phyloP scores from a whole-genome alignment of 2,797 vertebrate genomes.

The Neosilurus mollespiculum region DNA sequence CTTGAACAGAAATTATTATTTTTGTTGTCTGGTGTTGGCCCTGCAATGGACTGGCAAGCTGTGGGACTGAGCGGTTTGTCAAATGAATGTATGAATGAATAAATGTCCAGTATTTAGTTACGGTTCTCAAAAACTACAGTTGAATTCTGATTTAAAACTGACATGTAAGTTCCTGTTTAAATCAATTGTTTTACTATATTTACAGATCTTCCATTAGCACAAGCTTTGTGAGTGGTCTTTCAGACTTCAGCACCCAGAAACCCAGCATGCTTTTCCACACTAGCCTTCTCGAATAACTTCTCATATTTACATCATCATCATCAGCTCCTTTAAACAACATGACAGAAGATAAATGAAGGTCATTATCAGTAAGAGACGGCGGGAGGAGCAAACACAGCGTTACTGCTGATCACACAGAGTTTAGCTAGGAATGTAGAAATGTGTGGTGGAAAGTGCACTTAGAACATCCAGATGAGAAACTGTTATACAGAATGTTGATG shows the following conservation, averaged over 20 bases:
- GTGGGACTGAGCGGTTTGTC: too few relatives aligned
- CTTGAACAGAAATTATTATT: background rate
- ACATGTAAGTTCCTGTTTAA: background rate
- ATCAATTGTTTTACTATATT: background rate
- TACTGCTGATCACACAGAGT: background rate
- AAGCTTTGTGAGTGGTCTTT: background rate
- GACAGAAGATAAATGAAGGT: conserved; percentile 4
- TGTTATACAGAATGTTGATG: background rate
- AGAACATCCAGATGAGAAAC: background rate
- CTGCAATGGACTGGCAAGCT: too few relatives aligned
- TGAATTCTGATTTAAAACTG: background rate
- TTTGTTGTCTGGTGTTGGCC: background rate
- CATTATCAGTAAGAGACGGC: background rate
- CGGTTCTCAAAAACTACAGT: background rate
- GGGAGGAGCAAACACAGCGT: too few relatives aligned
- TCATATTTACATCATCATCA: background rate
- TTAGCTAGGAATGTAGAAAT: background rate
- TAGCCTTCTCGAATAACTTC: background rate
- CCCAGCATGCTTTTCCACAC: background rate
- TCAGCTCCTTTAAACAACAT: conserved; percentile 5
- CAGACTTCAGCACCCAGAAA: background rate
- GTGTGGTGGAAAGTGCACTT: background rate
- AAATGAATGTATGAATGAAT: too few relatives aligned
- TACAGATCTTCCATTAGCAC: background rate
- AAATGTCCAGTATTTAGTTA: too few relatives aligned